These are phyloP conservation scores for Euwallacea similis DNA, from an alignment of 1,140 invertebrate species.

Conservation along the genomic window DNA sequence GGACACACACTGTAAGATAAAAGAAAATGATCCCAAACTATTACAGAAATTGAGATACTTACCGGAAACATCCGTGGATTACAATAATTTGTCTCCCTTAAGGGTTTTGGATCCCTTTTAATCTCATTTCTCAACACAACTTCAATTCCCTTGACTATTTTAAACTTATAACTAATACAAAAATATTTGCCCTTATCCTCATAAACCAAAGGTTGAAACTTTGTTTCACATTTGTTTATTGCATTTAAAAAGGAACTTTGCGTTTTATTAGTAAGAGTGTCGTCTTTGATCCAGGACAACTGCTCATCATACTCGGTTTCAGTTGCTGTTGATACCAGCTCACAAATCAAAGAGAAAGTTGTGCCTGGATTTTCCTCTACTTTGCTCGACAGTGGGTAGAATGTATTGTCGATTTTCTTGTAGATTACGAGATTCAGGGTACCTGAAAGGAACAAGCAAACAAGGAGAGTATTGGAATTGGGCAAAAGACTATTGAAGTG, in stretches of 20 bases:
- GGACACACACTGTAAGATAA: conserved; percentile 38
- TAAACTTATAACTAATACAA: conserved; percentile 50
- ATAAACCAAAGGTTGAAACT: conserved; percentile 44
- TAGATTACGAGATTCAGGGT: conserved; percentile 45
- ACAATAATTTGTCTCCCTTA: conserved; percentile 43
- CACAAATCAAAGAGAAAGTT: conserved; percentile 48
- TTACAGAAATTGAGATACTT: neutral
- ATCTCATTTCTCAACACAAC: conserved; percentile 42
- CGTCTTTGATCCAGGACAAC: conserved; percentile 43
- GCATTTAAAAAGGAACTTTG: conserved; percentile 31
- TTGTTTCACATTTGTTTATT: conserved; percentile 46
- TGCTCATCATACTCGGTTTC: conserved; percentile 45
- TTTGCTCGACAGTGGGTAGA: conserved; percentile 39
- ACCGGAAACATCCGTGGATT: conserved; percentile 47
- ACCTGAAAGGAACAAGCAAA: conserved; percentile 32
- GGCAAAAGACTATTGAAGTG: neutral
- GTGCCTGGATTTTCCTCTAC: conserved; percentile 48
- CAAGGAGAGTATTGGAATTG: neutral
- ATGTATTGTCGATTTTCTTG: conserved; percentile 43
- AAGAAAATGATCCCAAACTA: neutral
- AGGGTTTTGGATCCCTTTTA: conserved; percentile 26
- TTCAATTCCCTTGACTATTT: conserved; percentile 42
- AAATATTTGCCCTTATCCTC: conserved; percentile 48
- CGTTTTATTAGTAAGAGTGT: conserved; percentile 23
- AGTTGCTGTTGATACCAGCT: conserved; percentile 43